Evolutionary conservation across 1,140 invertebrate genomes (phyloP).

Genomic region (Proales similis): DNA sequence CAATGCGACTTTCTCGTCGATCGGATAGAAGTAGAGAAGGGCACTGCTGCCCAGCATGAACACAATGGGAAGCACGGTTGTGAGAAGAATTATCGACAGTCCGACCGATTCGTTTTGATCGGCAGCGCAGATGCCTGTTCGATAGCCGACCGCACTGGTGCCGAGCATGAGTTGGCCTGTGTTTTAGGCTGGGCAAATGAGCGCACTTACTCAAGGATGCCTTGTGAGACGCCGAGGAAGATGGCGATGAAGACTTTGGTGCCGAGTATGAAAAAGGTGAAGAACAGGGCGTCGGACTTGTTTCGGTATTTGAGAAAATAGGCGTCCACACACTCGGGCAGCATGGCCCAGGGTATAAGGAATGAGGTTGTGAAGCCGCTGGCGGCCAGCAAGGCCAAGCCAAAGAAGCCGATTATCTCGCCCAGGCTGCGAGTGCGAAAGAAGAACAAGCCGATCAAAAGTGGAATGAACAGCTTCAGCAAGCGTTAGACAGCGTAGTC

Average conservation of each 20-base stretch:
- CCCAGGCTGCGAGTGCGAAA: not conserved
- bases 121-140: conserved; percentile 18
- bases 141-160: not conserved
- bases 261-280: conserved; percentile 21
- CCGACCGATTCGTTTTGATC: conserved; percentile 6
- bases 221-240: conserved; percentile 20
- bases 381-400: not conserved
- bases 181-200: not conserved
- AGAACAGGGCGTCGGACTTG: conserved; percentile 29
- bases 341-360: conserved; percentile 12
- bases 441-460: conserved; percentile 27
- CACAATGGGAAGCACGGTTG: not conserved
- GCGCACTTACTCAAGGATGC: not conserved
- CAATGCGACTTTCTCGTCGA: conserved; percentile 8
- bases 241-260: conserved; percentile 29
- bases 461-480: not conserved
- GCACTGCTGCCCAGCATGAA: not conserved
- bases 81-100: not conserved
- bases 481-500: not conserved
- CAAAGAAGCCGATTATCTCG: conserved; percentile 25
- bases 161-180: not conserved
- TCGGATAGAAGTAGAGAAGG: conserved; percentile 19
- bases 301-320: conserved; percentile 9
- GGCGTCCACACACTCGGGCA: conserved; percentile 22
- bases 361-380: conserved; percentile 24